Evolutionary conservation across 2,888 invertebrate species (phyloP).

Genomic region (Seira sanloemensis): DNA sequence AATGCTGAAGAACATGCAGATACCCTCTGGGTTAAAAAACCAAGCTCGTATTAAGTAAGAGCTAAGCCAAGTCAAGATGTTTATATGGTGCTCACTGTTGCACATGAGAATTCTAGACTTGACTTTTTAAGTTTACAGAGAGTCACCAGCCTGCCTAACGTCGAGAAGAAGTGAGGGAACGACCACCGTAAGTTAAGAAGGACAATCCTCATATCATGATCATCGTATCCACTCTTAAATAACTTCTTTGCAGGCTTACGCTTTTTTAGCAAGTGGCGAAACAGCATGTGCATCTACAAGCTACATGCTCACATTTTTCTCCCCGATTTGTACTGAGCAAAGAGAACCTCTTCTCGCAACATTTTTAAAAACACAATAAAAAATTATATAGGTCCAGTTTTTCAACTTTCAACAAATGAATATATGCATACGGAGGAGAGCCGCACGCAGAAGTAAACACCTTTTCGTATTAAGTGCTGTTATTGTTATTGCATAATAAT

Average conservation of each 20-base stretch:
- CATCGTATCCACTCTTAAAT: background rate
- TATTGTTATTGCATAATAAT: background rate
- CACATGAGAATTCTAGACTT: background rate
- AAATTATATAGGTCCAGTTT: background rate
- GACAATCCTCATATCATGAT: background rate
- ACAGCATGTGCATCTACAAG: background rate
- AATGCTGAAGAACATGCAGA: background rate
- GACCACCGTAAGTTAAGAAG: background rate
- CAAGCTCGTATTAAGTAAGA: background rate
- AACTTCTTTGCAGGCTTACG: background rate
- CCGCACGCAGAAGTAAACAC: too few relatives aligned
- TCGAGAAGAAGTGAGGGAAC: background rate
- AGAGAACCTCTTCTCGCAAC: background rate
- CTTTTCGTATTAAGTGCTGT: background rate
- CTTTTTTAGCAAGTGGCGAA: background rate
- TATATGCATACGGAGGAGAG: too few relatives aligned
- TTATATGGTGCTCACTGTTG: background rate
- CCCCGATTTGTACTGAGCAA: background rate
- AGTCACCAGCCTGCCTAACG: background rate
- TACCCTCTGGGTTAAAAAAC: background rate
- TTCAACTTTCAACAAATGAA: background rate
- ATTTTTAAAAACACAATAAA: background rate
- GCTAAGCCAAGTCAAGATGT: background rate
- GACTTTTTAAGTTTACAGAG: background rate
- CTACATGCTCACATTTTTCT: too few relatives aligned